A percentile compares a stretch with the other conserved stretches of the same genome.
Conservation (phyloP, 2,113 vertebrate genomes). For the Ophthalmolycus amberensis region DNA sequence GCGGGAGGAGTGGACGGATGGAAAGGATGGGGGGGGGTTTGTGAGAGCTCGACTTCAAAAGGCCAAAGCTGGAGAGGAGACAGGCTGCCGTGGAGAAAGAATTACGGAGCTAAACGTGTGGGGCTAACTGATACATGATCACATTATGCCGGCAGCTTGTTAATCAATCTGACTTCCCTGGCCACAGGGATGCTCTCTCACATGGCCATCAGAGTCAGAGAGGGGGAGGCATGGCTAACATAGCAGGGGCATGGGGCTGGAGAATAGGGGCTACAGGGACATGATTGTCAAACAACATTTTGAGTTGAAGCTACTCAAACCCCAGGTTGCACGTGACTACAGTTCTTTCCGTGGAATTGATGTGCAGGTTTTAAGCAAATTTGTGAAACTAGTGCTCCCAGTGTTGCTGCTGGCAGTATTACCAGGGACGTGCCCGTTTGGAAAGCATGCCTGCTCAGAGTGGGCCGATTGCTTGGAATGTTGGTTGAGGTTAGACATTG, state of each 20-base stretch:
- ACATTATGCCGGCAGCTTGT: constrained; percentile 67
- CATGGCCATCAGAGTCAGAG: constrained; percentile 24
- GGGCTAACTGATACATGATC: constrained; percentile 70
- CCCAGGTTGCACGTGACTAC: background rate
- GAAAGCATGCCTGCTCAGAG: background rate
- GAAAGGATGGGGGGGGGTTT: constrained; percentile 6
- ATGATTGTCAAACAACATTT: background rate
- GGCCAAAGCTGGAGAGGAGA: constrained; percentile 61
- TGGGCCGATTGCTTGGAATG: too few species aligned
- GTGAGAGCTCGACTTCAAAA: constrained; percentile 68
- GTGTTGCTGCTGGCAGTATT: background rate
- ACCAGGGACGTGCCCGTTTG: background rate
- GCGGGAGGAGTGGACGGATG: constrained; percentile 5
- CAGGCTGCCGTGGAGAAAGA: constrained; percentile 54
- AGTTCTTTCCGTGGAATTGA: background rate
- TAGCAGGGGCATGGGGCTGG: background rate
- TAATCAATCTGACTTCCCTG: constrained; percentile 67
- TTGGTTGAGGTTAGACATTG: too few species aligned
- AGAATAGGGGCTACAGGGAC: background rate
- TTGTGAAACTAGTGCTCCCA: background rate
- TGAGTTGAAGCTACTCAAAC: background rate
- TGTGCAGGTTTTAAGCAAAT: background rate
- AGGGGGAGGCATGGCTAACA: background rate
- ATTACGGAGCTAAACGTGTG: constrained; percentile 62
- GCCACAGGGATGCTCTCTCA: constrained; percentile 34